Conservation (phyloP, 2,888 invertebrate species). For the Altica lythri region DNA sequence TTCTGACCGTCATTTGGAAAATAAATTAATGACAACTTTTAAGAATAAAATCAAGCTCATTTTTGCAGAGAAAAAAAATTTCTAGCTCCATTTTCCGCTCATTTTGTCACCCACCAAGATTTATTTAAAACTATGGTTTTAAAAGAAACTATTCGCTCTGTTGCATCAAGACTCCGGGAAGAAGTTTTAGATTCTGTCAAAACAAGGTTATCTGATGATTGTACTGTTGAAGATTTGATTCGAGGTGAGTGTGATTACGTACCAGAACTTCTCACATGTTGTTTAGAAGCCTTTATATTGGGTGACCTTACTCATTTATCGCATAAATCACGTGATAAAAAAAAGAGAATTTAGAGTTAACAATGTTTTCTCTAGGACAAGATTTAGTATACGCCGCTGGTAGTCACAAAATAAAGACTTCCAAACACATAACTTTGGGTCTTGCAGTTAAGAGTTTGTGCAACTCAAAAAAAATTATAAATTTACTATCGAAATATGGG, state of each 20-base stretch:
- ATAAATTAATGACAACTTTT: too few species aligned
- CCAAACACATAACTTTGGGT: too few species aligned
- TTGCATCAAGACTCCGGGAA: background rate
- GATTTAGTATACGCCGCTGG: background rate
- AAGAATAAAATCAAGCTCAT: slow-evolving; percentile 39
- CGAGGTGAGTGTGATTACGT: background rate
- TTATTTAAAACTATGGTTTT: background rate
- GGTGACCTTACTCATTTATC: background rate
- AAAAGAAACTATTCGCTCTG: background rate
- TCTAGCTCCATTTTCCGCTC: background rate
- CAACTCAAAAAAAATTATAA: too few species aligned
- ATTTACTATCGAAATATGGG: too few species aligned
- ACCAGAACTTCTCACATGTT: background rate
- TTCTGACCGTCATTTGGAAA: slow-evolving; percentile 33
- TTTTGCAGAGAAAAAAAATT: slow-evolving; percentile 18
- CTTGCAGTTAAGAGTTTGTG: too few species aligned
- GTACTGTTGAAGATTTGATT: background rate
- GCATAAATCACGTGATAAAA: background rate
- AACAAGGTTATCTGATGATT: background rate
- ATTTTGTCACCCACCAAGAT: background rate
- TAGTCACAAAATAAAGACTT: too few species aligned
- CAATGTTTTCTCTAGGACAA: background rate
- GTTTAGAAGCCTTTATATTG: background rate
- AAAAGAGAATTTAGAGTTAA: background rate
- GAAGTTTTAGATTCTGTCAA: background rate